Evolutionary conservation across 2,888 invertebrate genomes (phyloP).

Genomic region (Melipona beecheii): DNA sequence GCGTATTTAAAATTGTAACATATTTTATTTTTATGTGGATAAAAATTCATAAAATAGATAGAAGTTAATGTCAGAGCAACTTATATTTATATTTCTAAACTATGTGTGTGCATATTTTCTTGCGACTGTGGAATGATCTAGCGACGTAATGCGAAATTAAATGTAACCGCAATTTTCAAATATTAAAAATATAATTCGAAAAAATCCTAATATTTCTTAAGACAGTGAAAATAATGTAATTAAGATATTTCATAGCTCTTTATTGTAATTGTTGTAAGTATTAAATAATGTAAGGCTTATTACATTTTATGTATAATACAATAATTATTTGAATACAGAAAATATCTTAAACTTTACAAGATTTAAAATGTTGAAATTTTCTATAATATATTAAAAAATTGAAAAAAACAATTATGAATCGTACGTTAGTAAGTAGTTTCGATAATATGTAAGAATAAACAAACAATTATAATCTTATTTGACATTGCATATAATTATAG

Average conservation of each 20-base stretch:
- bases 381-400: neutral
- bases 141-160: neutral
- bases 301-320: constrained; percentile 11
- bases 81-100: constrained; percentile 15
- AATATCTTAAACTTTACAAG: neutral
- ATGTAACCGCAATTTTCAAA: neutral
- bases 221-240: neutral
- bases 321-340: constrained; percentile 13
- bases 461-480: constrained; percentile 35
- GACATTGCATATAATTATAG: constrained; percentile 27
- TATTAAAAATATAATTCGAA: neutral
- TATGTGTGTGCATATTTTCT: neutral
- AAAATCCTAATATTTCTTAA: neutral
- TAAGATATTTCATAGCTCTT: constrained; percentile 19
- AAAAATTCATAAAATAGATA: neutral
- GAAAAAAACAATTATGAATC: neutral
- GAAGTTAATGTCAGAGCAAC: neutral
- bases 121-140: constrained; percentile 14
- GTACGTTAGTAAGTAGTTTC: constrained; percentile 18
- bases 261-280: constrained; percentile 38
- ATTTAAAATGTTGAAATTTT: neutral
- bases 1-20: neutral
- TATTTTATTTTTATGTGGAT: neutral
- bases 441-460: constrained; percentile 31
- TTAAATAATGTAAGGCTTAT: neutral